Evolutionary conservation across 2,888 invertebrate genomes (phyloP).

Genomic region (Trachelus troglodyta): DNA sequence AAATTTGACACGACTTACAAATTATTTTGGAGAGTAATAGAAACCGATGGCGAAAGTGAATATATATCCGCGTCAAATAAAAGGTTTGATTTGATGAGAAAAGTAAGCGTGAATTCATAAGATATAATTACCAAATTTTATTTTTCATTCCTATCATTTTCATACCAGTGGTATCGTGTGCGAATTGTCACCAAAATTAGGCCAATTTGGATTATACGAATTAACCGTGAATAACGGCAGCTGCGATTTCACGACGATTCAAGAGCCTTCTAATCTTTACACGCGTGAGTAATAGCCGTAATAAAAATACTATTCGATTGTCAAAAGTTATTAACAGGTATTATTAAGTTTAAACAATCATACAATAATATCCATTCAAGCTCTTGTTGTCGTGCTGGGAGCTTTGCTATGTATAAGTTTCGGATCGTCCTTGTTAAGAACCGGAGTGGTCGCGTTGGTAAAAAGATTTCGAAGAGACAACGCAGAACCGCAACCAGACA

Average conservation of each 20-base stretch:
- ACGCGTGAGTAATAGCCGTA: slow-evolving; percentile 71
- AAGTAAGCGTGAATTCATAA: not conserved
- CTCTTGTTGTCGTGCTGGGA: slow-evolving; percentile 1
- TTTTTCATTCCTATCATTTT: slow-evolving; percentile 20
- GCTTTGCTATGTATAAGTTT: not conserved
- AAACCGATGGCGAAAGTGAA: slow-evolving; percentile 66
- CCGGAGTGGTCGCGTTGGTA: not conserved
- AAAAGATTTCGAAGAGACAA: slow-evolving; percentile 30
- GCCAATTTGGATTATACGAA: slow-evolving; percentile 80
- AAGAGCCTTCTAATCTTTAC: slow-evolving; percentile 78
- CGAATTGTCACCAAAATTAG: slow-evolving; percentile 71
- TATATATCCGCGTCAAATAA: slow-evolving; percentile 65
- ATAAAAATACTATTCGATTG: slow-evolving; percentile 21
- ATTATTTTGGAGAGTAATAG: slow-evolving; percentile 70
- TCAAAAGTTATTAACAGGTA: not conserved
- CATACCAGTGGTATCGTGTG: slow-evolving; percentile 71
- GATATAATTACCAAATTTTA: slow-evolving; percentile 21
- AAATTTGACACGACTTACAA: slow-evolving; percentile 69
- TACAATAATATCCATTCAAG: not conserved
- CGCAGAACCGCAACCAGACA: slow-evolving; percentile 27
- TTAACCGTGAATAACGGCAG: slow-evolving; percentile 69
- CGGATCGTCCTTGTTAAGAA: no score
- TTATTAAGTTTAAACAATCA: not conserved
- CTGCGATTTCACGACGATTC: slow-evolving; percentile 71
- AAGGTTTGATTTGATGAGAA: slow-evolving; percentile 32